Evolutionary conservation across 2,113 vertebrate species (phyloP).

Genomic region (Eudorcas thomsonii): DNA sequence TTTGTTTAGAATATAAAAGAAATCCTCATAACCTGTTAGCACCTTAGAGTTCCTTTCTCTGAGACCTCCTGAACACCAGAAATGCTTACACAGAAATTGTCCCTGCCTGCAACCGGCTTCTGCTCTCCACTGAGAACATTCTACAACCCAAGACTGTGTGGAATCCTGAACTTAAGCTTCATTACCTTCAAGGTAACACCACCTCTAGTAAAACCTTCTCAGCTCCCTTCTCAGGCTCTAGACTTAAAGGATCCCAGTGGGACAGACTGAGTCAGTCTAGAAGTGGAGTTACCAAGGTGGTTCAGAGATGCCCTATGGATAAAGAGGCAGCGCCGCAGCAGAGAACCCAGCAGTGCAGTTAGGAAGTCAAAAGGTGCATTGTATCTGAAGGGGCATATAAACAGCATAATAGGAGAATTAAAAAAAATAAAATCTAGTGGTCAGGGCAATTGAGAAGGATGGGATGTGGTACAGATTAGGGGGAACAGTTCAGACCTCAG

Average conservation of each 20-base stretch:
- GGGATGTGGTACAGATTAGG: background rate
- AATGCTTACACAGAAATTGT: background rate
- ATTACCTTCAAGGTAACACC: background rate
- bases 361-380: background rate
- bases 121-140: background rate
- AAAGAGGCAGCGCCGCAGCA: background rate
- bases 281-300: background rate
- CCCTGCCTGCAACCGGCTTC: background rate
- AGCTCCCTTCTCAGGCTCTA: background rate
- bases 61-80: background rate
- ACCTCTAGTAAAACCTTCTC: background rate
- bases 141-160: background rate
- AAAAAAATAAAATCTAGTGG: background rate
- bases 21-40: background rate
- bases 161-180: background rate
- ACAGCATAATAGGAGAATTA: background rate
- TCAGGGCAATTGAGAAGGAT: background rate
- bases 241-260: background rate
- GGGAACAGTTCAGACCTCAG: background rate
- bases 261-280: background rate
- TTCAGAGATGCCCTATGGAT: background rate
- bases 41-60: background rate
- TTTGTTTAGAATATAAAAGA: background rate
- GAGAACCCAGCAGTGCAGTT: background rate
- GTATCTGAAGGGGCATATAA: background rate